Evolutionary conservation across 2,888 invertebrate species (phyloP).

Genomic region (Clusia tigrina): DNA sequence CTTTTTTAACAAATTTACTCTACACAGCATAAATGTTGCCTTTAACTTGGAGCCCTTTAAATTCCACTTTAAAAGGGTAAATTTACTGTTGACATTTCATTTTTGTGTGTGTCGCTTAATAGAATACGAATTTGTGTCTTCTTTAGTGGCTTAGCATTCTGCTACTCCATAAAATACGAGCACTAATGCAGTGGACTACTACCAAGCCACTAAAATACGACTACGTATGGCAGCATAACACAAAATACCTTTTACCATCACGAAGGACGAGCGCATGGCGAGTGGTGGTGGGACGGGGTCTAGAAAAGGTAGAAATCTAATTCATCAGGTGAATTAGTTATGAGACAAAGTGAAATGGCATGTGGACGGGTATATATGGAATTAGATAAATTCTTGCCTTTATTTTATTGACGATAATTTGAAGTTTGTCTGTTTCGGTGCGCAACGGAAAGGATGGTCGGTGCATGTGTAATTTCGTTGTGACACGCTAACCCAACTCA

Average conservation of each 20-base stretch:
- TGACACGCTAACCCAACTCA: slow-evolving; percentile 1
- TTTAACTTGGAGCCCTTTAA: background rate
- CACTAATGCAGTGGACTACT: background rate
- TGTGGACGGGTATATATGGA: background rate
- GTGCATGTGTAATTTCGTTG: background rate
- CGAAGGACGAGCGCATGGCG: background rate
- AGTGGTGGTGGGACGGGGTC: too few relatives aligned
- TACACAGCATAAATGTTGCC: background rate
- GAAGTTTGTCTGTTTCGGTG: background rate
- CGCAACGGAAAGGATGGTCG: background rate
- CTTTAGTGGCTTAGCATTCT: background rate
- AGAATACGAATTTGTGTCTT: slow-evolving; percentile 45
- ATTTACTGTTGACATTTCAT: slow-evolving; percentile 55
- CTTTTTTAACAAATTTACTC: background rate
- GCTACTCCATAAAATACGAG: background rate
- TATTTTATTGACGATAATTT: slow-evolving; percentile 3
- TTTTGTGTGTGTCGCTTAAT: slow-evolving; percentile 31
- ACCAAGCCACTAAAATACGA: too few relatives aligned
- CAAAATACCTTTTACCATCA: background rate
- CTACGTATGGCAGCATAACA: background rate
- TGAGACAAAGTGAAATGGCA: slow-evolving; percentile 8
- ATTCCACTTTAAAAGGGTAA: slow-evolving; percentile 41
- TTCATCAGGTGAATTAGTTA: slow-evolving; percentile 13
- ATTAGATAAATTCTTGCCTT: background rate
- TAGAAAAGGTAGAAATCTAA: background rate